Evolutionary conservation across 2,113 vertebrate genomes (phyloP), one percentile per base, ranked within the genome.

Genomic region (Romanogobio albipinnatus): DNA sequence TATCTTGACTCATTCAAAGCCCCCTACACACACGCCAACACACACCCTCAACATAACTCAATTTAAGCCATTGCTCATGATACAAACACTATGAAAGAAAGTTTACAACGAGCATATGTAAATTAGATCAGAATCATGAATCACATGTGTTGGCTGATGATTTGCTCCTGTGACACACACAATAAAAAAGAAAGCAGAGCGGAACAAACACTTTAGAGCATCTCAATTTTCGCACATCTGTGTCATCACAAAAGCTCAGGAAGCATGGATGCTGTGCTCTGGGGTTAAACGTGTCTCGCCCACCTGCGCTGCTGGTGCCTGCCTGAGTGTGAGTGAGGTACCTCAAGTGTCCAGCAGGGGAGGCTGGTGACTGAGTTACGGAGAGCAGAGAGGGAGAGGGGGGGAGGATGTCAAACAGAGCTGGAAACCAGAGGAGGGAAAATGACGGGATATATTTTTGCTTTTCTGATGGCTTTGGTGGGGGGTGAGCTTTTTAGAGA

Each of bases 331-430:
- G 86, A 1, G 14, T 85, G 83, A 68, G 47, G 64, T 88, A 76
- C 74, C 49, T 64, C 14, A 13, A 82, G 24, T 45, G 33, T 85
- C 82, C 87, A 88, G 87, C 80, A 88, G 85, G 79, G 70, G 87
- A 82, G 45, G 87, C 62, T 86, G 82, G 70, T 86, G 87, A 70
- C 82, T 84, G 87, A 83, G 43, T 82, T 82, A 86, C 79, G 43
- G 33, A 45, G 77, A 75, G 47, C 29, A 24, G n/a, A 6, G n/a
- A 75, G 22, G 19, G 56, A 3, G 29, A 77, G 3, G 17, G 29
- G 62, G 45, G 29, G 74, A 26, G 66, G 33, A 78, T 51, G 33
- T 45, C 76, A 56, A 66, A 58, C 56, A 3, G 62, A 71, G 26
- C 29, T 59, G 75, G 45, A 81, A 53, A 53, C 14, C 19, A 49